phyloP scores from a whole-genome alignment of 2,888 invertebrate species.

The Lottia scabra region DNA sequence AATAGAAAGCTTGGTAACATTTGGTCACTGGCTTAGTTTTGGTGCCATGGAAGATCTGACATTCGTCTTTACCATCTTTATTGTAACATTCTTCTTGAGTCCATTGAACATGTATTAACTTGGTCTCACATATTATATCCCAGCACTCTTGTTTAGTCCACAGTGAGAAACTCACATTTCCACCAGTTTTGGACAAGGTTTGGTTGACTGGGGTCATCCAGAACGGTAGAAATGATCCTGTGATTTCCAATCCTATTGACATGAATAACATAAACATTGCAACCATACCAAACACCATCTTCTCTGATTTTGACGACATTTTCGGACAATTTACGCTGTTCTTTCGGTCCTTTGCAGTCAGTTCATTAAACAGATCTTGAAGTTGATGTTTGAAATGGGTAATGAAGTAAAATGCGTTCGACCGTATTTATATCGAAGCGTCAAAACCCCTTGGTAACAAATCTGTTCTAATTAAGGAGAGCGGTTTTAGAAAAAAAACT shows the following conservation, averaged over 20 bases:
- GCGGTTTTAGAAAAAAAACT: too few relatives aligned
- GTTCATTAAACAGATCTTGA: too few relatives aligned
- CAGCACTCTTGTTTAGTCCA: conserved; percentile 36
- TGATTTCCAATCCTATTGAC: conserved; percentile 23
- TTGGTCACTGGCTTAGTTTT: conserved; percentile 20
- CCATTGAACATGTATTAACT: conserved; percentile 22
- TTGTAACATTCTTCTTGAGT: conserved; percentile 21
- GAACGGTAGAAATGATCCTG: conserved; percentile 32
- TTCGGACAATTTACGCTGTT: neutral
- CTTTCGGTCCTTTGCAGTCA: too few relatives aligned
- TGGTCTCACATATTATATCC: conserved; percentile 29
- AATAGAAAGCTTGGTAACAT: conserved; percentile 33
- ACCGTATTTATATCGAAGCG: too few relatives aligned
- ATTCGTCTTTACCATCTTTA: conserved; percentile 10
- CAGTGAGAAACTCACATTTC: conserved; percentile 31
- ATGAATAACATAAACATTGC: conserved; percentile 25
- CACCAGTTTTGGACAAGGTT: conserved; percentile 14
- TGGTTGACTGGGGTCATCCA: conserved; percentile 30
- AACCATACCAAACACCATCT: conserved; percentile 26
- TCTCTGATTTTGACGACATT: conserved; percentile 23
- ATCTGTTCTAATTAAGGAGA: too few relatives aligned
- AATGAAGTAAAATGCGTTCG: too few relatives aligned
- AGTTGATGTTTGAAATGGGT: too few relatives aligned
- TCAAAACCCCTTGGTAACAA: too few relatives aligned
- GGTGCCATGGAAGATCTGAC: conserved; percentile 19